A percentile compares a stretch with the other conserved stretches of the same genome.
These are phyloP conservation scores for Apolygus lucorum DNA, from an alignment of 1,140 invertebrate genomes.

Conservation along the genomic window DNA sequence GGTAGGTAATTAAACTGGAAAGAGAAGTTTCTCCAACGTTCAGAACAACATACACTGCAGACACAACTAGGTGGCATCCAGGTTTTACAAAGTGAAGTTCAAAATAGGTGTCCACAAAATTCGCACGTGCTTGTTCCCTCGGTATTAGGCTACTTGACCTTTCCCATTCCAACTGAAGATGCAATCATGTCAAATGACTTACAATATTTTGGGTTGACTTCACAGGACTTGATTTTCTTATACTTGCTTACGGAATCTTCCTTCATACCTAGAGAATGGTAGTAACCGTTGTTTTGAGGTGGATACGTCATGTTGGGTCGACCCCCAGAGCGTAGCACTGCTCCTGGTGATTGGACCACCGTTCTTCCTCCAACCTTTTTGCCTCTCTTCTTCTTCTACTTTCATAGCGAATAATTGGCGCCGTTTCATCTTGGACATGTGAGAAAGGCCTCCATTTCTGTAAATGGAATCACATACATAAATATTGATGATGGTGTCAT, in stretches of 20 bases:
- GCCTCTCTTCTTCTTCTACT: constrained; percentile 40
- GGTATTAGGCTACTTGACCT: no score
- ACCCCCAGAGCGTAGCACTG: constrained; percentile 51
- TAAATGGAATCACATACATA: no score
- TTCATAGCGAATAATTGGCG: constrained; percentile 68
- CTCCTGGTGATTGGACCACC: constrained; percentile 53
- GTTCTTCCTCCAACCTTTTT: constrained; percentile 49
- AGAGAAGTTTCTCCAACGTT: no score
- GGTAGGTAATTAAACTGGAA: no score
- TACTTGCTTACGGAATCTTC: background rate
- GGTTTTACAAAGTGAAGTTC: no score
- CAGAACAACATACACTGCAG: no score
- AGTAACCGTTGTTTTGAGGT: constrained; percentile 48
- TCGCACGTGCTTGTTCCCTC: no score
- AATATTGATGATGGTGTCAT: no score
- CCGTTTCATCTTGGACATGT: constrained; percentile 58
- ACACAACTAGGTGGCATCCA: no score
- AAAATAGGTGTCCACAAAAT: no score
- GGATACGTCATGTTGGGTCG: constrained; percentile 48
- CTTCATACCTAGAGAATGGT: background rate
- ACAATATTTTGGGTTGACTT: background rate
- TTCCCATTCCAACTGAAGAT: no score
- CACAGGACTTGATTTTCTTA: background rate
- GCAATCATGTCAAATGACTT: background rate
- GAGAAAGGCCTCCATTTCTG: no score